A percentile compares a stretch with the other conserved stretches of the same genome.
These are phyloP conservation scores for Hecatera dysodea DNA, from an alignment of 2,888 invertebrate species.

Conservation along the genomic window DNA sequence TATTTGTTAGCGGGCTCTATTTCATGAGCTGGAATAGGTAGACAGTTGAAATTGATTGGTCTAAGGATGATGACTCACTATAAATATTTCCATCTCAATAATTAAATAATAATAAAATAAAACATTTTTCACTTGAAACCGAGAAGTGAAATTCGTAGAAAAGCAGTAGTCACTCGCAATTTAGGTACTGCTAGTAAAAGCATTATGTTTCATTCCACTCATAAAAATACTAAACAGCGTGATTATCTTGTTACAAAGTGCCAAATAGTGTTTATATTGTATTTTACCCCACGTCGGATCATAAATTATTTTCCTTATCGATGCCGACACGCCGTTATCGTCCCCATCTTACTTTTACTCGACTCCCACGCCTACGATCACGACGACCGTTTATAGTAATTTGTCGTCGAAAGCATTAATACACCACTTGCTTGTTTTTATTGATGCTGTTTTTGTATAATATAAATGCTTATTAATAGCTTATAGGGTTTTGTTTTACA, in stretches of 20 bases:
- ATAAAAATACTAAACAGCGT: slow-evolving; percentile 63
- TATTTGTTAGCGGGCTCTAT: no score
- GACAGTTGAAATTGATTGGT: no score
- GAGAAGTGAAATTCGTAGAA: slow-evolving; percentile 21
- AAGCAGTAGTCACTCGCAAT: slow-evolving; percentile 23
- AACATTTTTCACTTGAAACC: slow-evolving; percentile 1
- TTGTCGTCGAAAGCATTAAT: slow-evolving; percentile 78
- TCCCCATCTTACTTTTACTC: slow-evolving; percentile 78
- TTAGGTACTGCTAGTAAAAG: slow-evolving; percentile 37
- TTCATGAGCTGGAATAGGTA: no score
- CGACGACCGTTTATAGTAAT: slow-evolving; percentile 81
- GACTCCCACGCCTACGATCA: slow-evolving; percentile 79
- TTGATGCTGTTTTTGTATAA: slow-evolving; percentile 68
- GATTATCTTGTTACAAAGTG: slow-evolving; percentile 64
- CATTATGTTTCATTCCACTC: slow-evolving; percentile 65
- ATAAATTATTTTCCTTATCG: slow-evolving; percentile 81
- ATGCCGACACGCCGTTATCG: slow-evolving; percentile 79
- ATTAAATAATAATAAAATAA: no score
- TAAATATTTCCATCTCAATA: no score
- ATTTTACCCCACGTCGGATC: slow-evolving; percentile 70
- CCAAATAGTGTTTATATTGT: slow-evolving; percentile 64
- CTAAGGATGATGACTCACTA: no score
- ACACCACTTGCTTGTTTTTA: slow-evolving; percentile 71
- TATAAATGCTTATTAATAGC: slow-evolving; percentile 40
- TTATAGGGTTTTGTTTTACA: slow-evolving; percentile 56